These are phyloP conservation scores for Spilogale gracilis DNA, from an alignment of 2,113 vertebrate genomes.

Conservation along the genomic window DNA sequence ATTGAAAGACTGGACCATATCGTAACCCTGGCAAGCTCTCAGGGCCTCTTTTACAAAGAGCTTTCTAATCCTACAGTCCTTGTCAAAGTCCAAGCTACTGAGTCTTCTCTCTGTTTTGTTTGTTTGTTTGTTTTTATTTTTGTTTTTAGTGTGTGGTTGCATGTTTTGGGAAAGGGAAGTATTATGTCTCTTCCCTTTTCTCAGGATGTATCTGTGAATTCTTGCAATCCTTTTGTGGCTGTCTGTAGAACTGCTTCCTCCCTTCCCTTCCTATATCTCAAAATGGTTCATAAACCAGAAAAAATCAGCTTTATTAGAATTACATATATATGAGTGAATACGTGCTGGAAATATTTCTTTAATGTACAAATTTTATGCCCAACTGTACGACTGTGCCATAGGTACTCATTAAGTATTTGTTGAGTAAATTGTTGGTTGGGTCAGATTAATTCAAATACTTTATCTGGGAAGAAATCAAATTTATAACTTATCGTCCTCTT, in stretches of 20 bases:
- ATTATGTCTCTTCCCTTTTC: background rate
- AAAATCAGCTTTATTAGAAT: background rate
- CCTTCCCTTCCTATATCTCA: background rate
- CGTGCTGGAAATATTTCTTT: background rate
- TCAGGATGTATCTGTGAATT: background rate
- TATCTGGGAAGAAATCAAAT: background rate
- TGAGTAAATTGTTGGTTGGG: background rate
- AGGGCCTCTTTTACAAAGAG: background rate
- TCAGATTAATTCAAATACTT: constrained; percentile 41
- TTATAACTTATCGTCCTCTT: background rate
- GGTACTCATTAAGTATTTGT: background rate
- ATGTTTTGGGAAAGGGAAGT: background rate
- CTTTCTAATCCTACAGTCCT: background rate
- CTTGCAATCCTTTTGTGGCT: background rate
- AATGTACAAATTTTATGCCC: background rate
- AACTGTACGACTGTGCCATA: background rate
- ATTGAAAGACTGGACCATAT: background rate
- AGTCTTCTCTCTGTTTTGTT: background rate
- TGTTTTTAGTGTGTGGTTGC: background rate
- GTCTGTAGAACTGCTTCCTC: background rate
- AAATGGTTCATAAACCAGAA: background rate
- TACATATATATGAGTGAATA: background rate
- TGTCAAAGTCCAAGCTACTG: background rate
- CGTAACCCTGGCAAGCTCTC: background rate
- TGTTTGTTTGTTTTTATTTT: background rate